A percentile compares a stretch with the other conserved stretches of the same genome.
phyloP scores from a whole-genome alignment of 2,888 invertebrate genomes.

The Ephialtes manifestator region DNA sequence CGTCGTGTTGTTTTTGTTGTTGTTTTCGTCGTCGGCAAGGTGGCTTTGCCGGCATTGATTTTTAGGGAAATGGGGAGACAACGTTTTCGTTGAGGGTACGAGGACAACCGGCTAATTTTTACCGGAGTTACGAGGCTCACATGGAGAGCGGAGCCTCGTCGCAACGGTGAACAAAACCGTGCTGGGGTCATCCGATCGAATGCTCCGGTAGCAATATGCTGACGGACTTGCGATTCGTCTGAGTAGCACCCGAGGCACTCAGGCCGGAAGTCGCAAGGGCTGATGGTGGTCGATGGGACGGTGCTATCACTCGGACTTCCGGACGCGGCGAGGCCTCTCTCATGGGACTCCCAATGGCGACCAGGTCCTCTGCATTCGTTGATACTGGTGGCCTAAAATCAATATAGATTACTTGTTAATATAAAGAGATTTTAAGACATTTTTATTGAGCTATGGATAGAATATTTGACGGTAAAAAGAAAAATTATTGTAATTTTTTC shows the following conservation, averaged over 20 bases:
- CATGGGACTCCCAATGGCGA: slow-evolving; percentile 75
- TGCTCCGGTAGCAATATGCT: slow-evolving; percentile 84
- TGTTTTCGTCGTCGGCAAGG: slow-evolving; percentile 2
- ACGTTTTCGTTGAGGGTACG: slow-evolving; percentile 21
- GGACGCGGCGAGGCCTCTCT: slow-evolving; percentile 79
- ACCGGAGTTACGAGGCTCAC: slow-evolving; percentile 63
- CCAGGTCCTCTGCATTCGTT: slow-evolving; percentile 75
- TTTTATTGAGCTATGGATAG: neutral
- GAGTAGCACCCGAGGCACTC: slow-evolving; percentile 35
- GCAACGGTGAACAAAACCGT: slow-evolving; percentile 81
- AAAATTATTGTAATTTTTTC: too few species aligned
- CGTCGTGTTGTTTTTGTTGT: neutral
- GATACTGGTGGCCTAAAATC: slow-evolving; percentile 73
- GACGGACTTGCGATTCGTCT: slow-evolving; percentile 82
- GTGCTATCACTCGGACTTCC: slow-evolving; percentile 82
- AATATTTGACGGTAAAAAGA: too few species aligned
- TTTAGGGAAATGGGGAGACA: slow-evolving; percentile 23
- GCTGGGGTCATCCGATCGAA: slow-evolving; percentile 81
- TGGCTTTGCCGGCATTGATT: slow-evolving; percentile 29
- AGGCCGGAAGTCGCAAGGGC: slow-evolving; percentile 65
- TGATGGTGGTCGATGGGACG: slow-evolving; percentile 79
- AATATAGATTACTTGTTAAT: neutral
- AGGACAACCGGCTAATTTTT: slow-evolving; percentile 37
- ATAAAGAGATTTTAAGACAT: neutral
- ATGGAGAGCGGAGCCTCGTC: slow-evolving; percentile 78